Evolutionary conservation across 2,797 vertebrate genomes (phyloP).

Genomic region (Podarcis lilfordi): DNA sequence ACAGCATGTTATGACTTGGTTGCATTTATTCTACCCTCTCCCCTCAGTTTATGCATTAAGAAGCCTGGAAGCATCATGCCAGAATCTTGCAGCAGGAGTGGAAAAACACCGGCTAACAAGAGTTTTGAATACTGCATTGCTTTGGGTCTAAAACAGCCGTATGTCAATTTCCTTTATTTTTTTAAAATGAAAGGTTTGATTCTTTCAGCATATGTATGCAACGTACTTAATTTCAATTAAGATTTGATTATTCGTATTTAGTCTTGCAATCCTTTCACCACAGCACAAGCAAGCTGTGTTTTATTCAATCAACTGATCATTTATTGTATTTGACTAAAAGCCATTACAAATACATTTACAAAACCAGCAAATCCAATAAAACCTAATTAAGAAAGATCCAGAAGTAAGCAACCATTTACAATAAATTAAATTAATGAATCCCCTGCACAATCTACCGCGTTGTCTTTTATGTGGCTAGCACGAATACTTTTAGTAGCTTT

Average conservation of each 20-base stretch:
- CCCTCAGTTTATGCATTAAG: background rate
- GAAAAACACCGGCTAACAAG: background rate
- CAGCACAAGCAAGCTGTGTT: no score
- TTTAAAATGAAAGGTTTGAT: background rate
- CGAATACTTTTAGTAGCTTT: no score
- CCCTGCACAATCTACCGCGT: no score
- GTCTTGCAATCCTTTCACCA: no score
- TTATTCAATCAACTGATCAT: no score
- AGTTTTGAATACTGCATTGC: background rate
- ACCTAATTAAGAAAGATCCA: no score
- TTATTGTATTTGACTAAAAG: no score
- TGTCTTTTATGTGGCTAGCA: no score
- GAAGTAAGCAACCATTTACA: no score
- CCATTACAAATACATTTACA: no score
- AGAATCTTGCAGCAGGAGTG: background rate
- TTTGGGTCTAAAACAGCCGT: background rate
- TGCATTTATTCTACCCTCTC: background rate
- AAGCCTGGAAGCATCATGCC: constrained; percentile 22
- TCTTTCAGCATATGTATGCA: background rate
- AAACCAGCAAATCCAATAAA: background rate
- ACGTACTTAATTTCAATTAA: background rate
- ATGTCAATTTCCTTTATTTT: background rate
- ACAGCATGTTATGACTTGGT: background rate
- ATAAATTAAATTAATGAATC: no score
- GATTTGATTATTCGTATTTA: background rate